phyloP scores from a whole-genome alignment of 2,113 vertebrate species.

The Anarrhichthys ocellatus region DNA sequence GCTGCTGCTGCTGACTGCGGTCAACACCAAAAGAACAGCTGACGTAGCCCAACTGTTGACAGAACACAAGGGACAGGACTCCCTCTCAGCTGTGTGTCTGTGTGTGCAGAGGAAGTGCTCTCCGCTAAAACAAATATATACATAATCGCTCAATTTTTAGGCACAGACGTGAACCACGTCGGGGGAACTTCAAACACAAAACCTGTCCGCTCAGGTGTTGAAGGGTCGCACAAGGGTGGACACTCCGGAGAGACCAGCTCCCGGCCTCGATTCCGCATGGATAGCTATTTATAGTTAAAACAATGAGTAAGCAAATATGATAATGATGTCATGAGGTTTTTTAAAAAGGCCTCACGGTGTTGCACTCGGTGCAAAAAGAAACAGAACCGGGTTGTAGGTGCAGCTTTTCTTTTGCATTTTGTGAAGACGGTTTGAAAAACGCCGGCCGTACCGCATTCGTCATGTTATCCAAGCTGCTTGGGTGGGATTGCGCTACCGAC shows the following conservation, averaged over 20 bases:
- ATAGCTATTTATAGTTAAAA: conserved; percentile 68
- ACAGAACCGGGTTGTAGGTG: conserved; percentile 6
- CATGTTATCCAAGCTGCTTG: too few species aligned
- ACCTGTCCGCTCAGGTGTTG: conserved; percentile 1
- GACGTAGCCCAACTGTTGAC: conserved; percentile 73
- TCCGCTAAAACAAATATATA: conserved; percentile 8
- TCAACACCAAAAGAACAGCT: conserved; percentile 77
- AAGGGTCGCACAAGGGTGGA: neutral
- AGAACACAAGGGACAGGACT: conserved; percentile 50
- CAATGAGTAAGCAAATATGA: conserved; percentile 62
- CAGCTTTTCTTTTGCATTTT: conserved; percentile 25
- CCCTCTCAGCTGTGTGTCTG: conserved; percentile 38
- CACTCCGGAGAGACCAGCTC: conserved; percentile 3
- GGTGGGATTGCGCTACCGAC: too few species aligned
- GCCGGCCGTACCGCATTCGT: too few species aligned
- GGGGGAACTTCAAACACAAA: conserved; percentile 1
- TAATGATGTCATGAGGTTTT: conserved; percentile 63
- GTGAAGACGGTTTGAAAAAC: neutral
- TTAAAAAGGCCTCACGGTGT: conserved; percentile 30
- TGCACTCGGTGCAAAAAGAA: conserved; percentile 36
- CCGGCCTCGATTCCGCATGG: neutral
- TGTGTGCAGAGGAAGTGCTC: conserved; percentile 3
- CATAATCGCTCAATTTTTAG: neutral
- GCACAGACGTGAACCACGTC: neutral
- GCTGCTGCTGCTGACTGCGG: conserved; percentile 51